Evolutionary conservation across 2,888 invertebrate genomes (phyloP), one percentile per base, ranked within the genome.

Genomic region (Acanthosepion pharaonis): DNA sequence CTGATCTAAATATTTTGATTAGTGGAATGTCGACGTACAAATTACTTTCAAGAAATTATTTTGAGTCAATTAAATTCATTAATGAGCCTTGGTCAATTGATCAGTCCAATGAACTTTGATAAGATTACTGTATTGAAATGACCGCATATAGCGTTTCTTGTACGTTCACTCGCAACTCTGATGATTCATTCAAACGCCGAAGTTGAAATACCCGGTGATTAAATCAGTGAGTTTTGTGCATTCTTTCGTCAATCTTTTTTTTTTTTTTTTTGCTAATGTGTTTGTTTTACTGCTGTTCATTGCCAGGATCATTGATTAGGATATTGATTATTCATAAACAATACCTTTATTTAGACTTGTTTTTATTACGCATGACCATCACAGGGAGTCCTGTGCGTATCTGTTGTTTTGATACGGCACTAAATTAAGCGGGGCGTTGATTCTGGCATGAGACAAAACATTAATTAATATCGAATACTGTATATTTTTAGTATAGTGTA

Each of bases 371-470:
- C n/a, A 11, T n/a, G 78, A 1, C 11, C n/a, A n/a, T 78, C 78
- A 15, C n/a, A 9, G 11, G 78, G 23, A n/a, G 18, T 78, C 6
- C 0, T 23, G 11, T 15, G 78, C n/a, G 78, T 78, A 78, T 78
- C 78, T 78, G n/a, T 11, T 78, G 78, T 78, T 78, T 78, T 78
- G 78, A 78, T 78, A 78, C 78, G 78, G n/a, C 78, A 78, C 78
- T 78, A 78, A 78, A 33, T 78, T 78, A n/a, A 78, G n/a, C 78
- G 23, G 18, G 15, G n/a, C 78, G 78, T n/a, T n/a, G 78, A 78
- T 78, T n/a, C n/a, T 33, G 78, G 78, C 78, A 1, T 15, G n/a
- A 78, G 78, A 78, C 78, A 33, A 42, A n/a, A 78, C 78, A 78
- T 78, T 64, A n/a, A 78, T 33, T 78, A 78, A 78, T 78, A 78